Percentiles rank a stretch among this genome's conserved stretches.
Evolutionary conservation across 2,113 vertebrate species (phyloP).

Genomic region (Rattus rattus): DNA sequence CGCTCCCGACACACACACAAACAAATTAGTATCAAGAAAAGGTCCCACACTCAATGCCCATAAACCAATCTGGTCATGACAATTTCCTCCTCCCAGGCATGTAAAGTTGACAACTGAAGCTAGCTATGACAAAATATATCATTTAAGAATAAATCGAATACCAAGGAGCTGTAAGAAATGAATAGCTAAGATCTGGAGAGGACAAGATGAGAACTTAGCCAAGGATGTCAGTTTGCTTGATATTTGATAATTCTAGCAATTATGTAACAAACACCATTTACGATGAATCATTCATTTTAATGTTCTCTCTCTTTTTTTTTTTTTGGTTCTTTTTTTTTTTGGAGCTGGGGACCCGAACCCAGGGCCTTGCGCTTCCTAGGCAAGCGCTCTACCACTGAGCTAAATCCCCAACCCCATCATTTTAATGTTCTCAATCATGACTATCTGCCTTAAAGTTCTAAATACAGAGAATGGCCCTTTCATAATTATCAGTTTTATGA

Average conservation of each 20-base stretch:
- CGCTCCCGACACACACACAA: background rate
- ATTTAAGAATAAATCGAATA: background rate
- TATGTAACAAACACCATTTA: background rate
- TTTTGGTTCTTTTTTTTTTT: too few relatives aligned
- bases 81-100: background rate
- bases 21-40: background rate
- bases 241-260: slow-evolving; percentile 6
- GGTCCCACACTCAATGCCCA: background rate
- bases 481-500: slow-evolving; percentile 1
- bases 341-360: too few relatives aligned
- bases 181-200: background rate
- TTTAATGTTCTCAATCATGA: background rate
- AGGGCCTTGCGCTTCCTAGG: too few relatives aligned
- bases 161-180: background rate
- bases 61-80: background rate
- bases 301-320: too few relatives aligned
- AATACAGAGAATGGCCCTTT: background rate
- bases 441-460: background rate
- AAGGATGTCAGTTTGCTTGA: background rate
- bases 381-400: too few relatives aligned
- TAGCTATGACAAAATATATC: background rate
- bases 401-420: too few relatives aligned
- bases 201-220: background rate
- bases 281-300: background rate
- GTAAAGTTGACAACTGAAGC: background rate